Base-by-base conservation (phyloP, 2,888 invertebrate species). In the Cyaniris semiargus region DNA sequence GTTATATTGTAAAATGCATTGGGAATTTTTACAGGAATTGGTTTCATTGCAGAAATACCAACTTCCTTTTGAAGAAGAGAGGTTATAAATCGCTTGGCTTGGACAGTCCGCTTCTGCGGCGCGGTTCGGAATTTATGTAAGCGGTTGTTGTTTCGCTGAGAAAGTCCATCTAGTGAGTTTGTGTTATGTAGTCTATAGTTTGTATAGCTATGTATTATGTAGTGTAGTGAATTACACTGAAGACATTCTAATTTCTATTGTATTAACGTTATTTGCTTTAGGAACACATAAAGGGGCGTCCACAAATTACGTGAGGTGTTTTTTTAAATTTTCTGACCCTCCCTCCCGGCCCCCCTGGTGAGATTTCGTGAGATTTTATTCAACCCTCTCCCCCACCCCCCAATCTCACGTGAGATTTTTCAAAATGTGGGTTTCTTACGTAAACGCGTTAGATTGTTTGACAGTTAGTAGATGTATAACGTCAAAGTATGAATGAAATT, bases 101-200 rank as follows among this genome's bases (percentile, higher is more conserved):
- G 60, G 44, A 66, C 27, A 7, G 66, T 31, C 27, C 27, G 66
- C 66, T 66, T 66, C 66, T 31, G 66, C 60, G 5, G 60, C 23
- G 23, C 66, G 27, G 27, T 31, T 31, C 15, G 6, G 18, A 66
- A 66, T 66, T 66, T 31, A 66, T 66, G 27, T 66, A 27, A 27
- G 66, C 66, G 18, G 66, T 15, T 13, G 66, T 66, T 31, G 31
- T 66, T 66, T 66, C 27, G 27, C 66, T 66, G 66, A 66, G 27
- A 66, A 31, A 66, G 18, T 31, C 18, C 27, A 15, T 27, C 27
- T 66, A 15, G 27, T 66, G 66, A 27, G 27, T 66, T 31, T 66
- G 66, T 15, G 18, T 15, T 66, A 66, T 27, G 27, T 5, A 66
- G 27, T 27, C 4, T 27, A 23, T 60, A 38, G 7, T 10, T 5